A percentile compares a stretch with the other conserved stretches of the same genome.
These are phyloP conservation scores for Prochilodus magdalenae DNA, from an alignment of 2,113 vertebrate species.

Conservation along the genomic window DNA sequence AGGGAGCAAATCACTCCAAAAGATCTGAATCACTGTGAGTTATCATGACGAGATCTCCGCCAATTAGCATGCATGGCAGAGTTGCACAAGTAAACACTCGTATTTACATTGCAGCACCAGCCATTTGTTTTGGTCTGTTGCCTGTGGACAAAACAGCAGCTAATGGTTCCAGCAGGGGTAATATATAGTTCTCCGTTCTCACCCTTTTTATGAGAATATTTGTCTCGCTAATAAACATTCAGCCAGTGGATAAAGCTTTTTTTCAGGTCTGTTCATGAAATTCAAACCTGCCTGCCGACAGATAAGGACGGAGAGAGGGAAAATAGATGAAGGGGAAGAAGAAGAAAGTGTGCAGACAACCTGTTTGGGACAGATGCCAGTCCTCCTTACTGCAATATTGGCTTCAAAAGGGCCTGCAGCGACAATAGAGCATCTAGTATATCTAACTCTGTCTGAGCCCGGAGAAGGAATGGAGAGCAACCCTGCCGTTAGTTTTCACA, in stretches of 20 bases:
- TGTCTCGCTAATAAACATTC: constrained; percentile 61
- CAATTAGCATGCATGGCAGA: constrained; percentile 54
- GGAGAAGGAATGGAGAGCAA: not conserved
- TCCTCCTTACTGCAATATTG: constrained; percentile 49
- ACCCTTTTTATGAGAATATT: constrained; percentile 48
- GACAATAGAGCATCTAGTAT: not conserved
- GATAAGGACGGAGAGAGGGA: constrained; percentile 28
- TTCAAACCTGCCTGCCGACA: constrained; percentile 54
- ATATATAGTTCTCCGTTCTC: constrained; percentile 43
- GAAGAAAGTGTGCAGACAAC: constrained; percentile 47
- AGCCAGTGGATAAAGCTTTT: constrained; percentile 40
- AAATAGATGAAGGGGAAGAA: constrained; percentile 43
- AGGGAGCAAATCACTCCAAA: not conserved
- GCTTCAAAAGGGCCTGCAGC: constrained; percentile 37
- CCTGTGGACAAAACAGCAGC: constrained; percentile 50
- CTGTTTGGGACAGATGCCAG: constrained; percentile 55
- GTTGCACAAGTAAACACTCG: constrained; percentile 16
- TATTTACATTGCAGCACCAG: constrained; percentile 20
- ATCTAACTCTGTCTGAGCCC: constrained; percentile 6
- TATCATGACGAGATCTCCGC: not conserved
- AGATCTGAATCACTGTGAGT: not conserved
- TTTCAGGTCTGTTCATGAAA: constrained; percentile 53
- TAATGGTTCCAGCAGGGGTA: constrained; percentile 49
- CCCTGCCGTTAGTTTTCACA: constrained; percentile 14
- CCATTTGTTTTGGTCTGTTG: constrained; percentile 45